A percentile compares a stretch with the other conserved stretches of the same genome.
These are phyloP conservation scores for Ariolimax columbianus DNA, from an alignment of 2,888 invertebrate genomes.

Conservation along the genomic window DNA sequence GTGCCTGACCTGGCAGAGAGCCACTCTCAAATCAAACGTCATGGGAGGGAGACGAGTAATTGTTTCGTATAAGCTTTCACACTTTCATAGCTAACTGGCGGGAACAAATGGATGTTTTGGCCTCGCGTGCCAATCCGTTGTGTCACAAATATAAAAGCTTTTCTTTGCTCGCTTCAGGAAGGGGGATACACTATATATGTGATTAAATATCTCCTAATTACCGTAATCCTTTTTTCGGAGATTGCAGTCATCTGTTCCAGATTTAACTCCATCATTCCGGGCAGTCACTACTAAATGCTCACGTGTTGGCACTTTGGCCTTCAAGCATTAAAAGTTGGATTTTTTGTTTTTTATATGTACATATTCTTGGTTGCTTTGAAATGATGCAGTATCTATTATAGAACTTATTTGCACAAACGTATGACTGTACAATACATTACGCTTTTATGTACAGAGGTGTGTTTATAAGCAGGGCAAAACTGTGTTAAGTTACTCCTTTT, in stretches of 20 bases:
- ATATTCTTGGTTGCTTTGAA: too few relatives aligned
- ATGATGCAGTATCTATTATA: neutral
- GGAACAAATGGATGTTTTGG: constrained; percentile 21
- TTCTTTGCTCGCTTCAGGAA: neutral
- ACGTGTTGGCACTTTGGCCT: too few relatives aligned
- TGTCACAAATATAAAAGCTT: constrained; percentile 4
- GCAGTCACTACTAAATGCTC: too few relatives aligned
- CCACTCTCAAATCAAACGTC: neutral
- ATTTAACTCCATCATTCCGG: too few relatives aligned
- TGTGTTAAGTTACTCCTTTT: neutral
- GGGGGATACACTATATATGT: neutral
- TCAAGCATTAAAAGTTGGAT: too few relatives aligned
- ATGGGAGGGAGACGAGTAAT: neutral
- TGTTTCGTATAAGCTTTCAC: neutral
- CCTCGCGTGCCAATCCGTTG: constrained; percentile 1
- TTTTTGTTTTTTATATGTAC: too few relatives aligned
- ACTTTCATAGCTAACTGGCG: neutral
- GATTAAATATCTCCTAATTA: neutral
- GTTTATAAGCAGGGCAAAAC: neutral
- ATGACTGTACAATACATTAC: neutral
- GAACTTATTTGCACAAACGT: neutral
- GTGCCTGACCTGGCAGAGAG: neutral
- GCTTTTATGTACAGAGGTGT: neutral
- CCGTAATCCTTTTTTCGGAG: too few relatives aligned
- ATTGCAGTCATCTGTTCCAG: too few relatives aligned